Conservation (phyloP, 2,797 vertebrate species). For the Lagothrix lagotricha region DNA sequence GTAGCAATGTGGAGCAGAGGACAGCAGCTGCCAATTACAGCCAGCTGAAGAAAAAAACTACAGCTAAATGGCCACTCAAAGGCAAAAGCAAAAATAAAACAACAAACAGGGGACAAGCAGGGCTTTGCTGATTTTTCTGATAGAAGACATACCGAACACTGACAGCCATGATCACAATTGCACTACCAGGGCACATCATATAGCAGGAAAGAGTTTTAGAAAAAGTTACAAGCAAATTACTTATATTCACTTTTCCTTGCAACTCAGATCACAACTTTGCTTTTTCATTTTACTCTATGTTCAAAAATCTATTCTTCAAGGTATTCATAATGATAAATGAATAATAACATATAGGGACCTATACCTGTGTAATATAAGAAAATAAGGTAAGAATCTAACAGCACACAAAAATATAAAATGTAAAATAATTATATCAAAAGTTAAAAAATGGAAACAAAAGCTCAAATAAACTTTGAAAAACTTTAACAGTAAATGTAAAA, state of each 20-base stretch:
- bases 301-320: background rate
- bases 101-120: background rate
- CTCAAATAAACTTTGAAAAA: background rate
- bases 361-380: background rate
- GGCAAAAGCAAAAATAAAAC: constrained; percentile 8
- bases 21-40: background rate
- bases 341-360: background rate
- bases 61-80: background rate
- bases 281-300: background rate
- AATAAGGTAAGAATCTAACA: background rate
- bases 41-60: background rate
- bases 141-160: background rate
- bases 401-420: background rate
- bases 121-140: background rate
- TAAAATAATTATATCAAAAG: background rate
- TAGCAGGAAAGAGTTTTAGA: background rate
- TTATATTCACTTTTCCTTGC: background rate
- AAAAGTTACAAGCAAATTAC: background rate
- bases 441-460: background rate
- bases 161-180: background rate
- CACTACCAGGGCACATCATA: background rate
- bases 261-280: background rate
- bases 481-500: background rate
- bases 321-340: background rate
- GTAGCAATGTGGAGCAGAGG: background rate